A percentile compares a stretch with the other conserved stretches of the same genome.
phyloP scores from a whole-genome alignment of 2,797 vertebrate species.

The Pseudomugil tenellus region DNA sequence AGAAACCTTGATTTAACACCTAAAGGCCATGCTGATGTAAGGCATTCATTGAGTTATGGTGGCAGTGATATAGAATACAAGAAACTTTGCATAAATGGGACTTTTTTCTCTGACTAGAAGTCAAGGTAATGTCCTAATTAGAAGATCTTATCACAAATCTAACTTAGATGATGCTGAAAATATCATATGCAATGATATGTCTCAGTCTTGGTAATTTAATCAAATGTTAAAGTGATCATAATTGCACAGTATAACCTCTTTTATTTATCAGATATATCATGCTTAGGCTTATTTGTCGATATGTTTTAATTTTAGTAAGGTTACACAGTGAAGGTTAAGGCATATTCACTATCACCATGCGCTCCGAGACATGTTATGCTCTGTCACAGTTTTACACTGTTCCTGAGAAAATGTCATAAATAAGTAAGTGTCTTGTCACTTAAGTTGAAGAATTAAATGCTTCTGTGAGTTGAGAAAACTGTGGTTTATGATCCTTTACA shows the following conservation, averaged over 20 bases:
- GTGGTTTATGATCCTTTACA: not conserved
- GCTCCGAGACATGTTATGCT: not conserved
- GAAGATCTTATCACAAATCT: no score
- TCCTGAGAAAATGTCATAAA: constrained; percentile 6
- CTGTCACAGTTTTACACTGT: not conserved
- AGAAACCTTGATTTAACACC: no score
- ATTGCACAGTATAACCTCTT: not conserved
- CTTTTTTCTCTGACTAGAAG: no score
- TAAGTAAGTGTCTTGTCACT: constrained; percentile 1
- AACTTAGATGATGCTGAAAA: no score
- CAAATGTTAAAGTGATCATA: not conserved
- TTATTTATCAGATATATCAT: no score
- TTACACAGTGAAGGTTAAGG: not conserved
- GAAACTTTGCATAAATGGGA: no score
- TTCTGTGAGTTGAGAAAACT: not conserved
- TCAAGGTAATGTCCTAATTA: no score
- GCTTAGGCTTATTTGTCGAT: not conserved
- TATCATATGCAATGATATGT: not conserved
- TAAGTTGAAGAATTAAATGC: not conserved
- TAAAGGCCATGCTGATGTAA: no score
- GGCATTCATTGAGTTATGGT: no score
- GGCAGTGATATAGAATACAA: no score
- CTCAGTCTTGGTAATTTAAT: not conserved
- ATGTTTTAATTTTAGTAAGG: not conserved
- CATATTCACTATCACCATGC: no score